Conservation (phyloP, 2,888 invertebrate species). For the Micropterix aruncella region DNA sequence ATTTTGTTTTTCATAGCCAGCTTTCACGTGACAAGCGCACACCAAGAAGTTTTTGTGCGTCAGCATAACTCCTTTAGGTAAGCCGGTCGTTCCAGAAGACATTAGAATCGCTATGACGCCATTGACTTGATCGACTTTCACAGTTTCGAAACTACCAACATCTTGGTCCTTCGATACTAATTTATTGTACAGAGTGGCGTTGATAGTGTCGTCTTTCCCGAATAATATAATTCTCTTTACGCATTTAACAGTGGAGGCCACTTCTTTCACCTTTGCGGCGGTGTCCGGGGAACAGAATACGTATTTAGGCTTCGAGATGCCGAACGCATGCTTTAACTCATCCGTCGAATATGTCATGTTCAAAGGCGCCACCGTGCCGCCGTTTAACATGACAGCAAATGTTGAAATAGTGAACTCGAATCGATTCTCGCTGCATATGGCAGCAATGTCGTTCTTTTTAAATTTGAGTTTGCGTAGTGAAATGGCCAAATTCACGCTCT, state of each 20-base stretch:
- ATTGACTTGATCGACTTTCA: conserved; percentile 12
- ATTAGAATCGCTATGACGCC: conserved; percentile 26
- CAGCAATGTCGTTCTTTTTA: not conserved
- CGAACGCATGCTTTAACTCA: conserved; percentile 31
- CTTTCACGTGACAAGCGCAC: not conserved
- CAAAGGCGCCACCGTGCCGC: not conserved
- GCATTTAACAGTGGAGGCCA: not conserved
- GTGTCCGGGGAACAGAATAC: conserved; percentile 27
- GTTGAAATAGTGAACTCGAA: not conserved
- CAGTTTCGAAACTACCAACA: not conserved
- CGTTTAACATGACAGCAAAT: not conserved
- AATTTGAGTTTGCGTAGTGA: not conserved
- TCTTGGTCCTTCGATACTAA: not conserved
- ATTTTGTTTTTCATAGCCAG: not conserved
- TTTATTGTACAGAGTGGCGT: not conserved
- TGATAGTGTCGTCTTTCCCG: not conserved
- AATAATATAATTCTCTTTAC: not conserved
- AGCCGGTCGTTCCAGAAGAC: conserved; percentile 40
- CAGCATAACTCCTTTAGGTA: conserved; percentile 38
- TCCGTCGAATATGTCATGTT: conserved; percentile 16
- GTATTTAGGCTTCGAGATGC: conserved; percentile 29
- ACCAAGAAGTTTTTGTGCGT: conserved; percentile 27
- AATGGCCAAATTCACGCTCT: not conserved
- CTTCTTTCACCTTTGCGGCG: conserved; percentile 11
- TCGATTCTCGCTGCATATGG: not conserved